Conservation (phyloP, 2,113 vertebrate species). For the Centropus unirufus region DNA sequence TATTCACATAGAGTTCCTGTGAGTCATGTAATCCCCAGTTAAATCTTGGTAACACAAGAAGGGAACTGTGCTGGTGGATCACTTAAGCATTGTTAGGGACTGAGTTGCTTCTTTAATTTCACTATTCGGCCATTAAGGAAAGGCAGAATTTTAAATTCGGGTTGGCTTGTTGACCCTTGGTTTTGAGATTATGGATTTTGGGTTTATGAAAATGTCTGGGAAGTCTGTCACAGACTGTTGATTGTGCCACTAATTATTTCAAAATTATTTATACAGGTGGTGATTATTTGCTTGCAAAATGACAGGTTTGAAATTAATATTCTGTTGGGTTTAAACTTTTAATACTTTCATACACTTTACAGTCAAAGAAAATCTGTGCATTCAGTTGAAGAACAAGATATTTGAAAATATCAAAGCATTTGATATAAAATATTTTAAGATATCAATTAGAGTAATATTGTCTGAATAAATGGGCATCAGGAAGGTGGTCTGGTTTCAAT, state of each 20-base stretch:
- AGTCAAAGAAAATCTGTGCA: not conserved
- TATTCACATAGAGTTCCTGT: not conserved
- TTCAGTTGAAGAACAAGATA: not conserved
- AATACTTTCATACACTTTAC: not conserved
- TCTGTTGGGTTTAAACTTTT: not conserved
- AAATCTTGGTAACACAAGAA: not conserved
- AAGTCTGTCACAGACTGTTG: not conserved
- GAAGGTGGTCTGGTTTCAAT: not conserved
- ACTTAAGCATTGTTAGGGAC: not conserved
- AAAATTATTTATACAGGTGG: not conserved
- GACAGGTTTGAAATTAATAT: not conserved
- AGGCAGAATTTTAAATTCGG: not conserved
- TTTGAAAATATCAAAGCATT: not conserved
- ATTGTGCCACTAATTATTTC: not conserved
- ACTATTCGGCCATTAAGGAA: not conserved
- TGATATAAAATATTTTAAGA: not conserved
- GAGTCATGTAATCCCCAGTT: not conserved
- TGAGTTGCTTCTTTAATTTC: not conserved
- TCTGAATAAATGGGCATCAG: not conserved
- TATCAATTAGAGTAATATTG: not conserved
- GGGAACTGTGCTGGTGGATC: not conserved
- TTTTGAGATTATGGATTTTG: not conserved
- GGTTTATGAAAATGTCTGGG: not conserved
- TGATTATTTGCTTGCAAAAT: not conserved
- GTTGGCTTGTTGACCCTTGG: not conserved